Conservation (phyloP, 2,113 vertebrate genomes). For the Etheostoma cragini region DNA sequence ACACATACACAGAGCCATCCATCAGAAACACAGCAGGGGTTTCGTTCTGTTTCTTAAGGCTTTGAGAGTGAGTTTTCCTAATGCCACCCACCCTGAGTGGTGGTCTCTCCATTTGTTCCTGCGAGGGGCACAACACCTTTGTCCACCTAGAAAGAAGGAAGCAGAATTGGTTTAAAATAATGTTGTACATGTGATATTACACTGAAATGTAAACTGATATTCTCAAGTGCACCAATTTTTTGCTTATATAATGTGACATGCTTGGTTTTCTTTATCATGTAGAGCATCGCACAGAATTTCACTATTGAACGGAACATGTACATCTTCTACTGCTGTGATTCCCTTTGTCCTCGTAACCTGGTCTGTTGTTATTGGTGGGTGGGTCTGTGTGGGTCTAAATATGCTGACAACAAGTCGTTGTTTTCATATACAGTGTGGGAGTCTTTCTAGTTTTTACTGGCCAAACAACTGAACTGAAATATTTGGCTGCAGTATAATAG, state of each 20-base stretch:
- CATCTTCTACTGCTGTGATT: conserved; percentile 5
- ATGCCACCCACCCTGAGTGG: conserved; percentile 91
- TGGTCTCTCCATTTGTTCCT: conserved; percentile 96
- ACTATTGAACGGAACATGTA: background rate
- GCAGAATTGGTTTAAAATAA: background rate
- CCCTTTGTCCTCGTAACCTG: conserved; percentile 19
- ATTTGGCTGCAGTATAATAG: background rate
- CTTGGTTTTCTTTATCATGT: background rate
- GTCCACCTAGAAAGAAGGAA: conserved; percentile 87
- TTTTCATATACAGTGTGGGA: conserved; percentile 11
- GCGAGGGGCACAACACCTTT: conserved; percentile 97
- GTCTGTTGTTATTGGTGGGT: conserved; percentile 20
- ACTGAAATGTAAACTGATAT: background rate
- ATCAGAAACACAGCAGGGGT: background rate
- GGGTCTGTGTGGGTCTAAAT: conserved; percentile 51
- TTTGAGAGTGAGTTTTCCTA: background rate
- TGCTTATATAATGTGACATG: too few species aligned
- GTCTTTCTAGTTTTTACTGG: conserved; percentile 25
- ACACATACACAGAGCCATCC: background rate
- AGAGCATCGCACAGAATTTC: background rate
- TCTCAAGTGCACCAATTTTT: background rate
- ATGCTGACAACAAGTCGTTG: background rate
- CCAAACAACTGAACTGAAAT: conserved; percentile 4
- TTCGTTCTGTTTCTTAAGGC: background rate
- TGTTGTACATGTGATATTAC: background rate